phyloP scores from a whole-genome alignment of 2,888 invertebrate genomes.

The Mimumesa dahlbomi region DNA sequence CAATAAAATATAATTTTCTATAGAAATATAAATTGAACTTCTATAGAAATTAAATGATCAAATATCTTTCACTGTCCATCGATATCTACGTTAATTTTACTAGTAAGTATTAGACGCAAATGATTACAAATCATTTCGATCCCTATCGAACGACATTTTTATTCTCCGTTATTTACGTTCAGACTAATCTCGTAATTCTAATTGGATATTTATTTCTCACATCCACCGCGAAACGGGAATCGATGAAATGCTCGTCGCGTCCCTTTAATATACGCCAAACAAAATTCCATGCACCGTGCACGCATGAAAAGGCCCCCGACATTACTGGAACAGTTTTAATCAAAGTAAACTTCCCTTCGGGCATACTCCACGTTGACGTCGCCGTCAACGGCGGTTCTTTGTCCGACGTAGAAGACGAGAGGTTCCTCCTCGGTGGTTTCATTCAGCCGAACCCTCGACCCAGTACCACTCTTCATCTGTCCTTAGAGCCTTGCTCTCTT shows the following conservation, averaged over 20 bases:
- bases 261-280: slow-evolving; percentile 33
- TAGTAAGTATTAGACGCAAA: too few relatives aligned
- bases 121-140: too few relatives aligned
- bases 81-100: too few relatives aligned
- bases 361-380: slow-evolving; percentile 31
- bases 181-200: neutral
- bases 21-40: too few relatives aligned
- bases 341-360: slow-evolving; percentile 65
- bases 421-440: slow-evolving; percentile 46
- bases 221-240: slow-evolving; percentile 17
- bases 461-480: slow-evolving; percentile 35
- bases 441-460: slow-evolving; percentile 52
- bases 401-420: slow-evolving; percentile 51
- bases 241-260: slow-evolving; percentile 21
- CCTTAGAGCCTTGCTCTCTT: slow-evolving; percentile 50
- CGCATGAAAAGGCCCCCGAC: slow-evolving; percentile 47
- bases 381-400: slow-evolving; percentile 44
- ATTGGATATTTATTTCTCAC: neutral
- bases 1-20: too few relatives aligned
- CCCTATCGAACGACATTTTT: neutral
- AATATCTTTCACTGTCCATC: too few relatives aligned
- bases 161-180: neutral
- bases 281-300: slow-evolving; percentile 30
- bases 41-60: too few relatives aligned
- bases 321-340: slow-evolving; percentile 67